Conservation (phyloP, 2,888 invertebrate species). For the Ornithoptera alexandrae region DNA sequence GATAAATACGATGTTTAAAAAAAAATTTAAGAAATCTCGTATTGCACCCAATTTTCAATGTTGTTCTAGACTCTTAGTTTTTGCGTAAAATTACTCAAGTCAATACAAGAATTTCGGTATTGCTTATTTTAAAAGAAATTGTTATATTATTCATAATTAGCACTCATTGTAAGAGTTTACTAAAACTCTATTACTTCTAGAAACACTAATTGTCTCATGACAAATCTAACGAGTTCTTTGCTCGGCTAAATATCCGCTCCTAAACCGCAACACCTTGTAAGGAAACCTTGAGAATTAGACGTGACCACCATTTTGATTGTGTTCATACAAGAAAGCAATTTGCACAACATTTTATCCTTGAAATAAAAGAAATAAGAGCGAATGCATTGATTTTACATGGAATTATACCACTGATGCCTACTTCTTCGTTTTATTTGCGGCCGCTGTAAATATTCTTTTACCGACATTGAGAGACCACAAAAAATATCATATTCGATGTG, state of each 20-base stretch:
- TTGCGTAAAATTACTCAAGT: not conserved
- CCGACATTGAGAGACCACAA: not conserved
- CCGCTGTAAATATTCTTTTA: no score
- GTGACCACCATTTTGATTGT: constrained; percentile 30
- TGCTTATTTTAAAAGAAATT: constrained; percentile 7
- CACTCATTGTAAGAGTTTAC: constrained; percentile 11
- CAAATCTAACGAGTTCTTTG: constrained; percentile 58
- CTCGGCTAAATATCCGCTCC: constrained; percentile 37
- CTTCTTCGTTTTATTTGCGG: not conserved
- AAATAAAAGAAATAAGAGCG: not conserved
- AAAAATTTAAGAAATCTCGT: not conserved
- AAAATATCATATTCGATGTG: not conserved
- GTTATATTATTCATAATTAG: constrained; percentile 4
- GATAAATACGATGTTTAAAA: no score
- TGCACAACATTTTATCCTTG: constrained; percentile 4
- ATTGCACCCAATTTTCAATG: not conserved
- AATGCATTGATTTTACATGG: not conserved
- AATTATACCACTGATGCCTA: not conserved
- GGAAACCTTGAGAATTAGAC: constrained; percentile 49
- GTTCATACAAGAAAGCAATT: constrained; percentile 15
- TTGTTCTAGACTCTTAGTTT: not conserved
- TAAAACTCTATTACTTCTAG: constrained; percentile 39
- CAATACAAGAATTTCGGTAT: constrained; percentile 8
- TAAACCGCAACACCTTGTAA: constrained; percentile 57
- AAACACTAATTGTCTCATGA: constrained; percentile 50